Base-by-base conservation (phyloP, 2,113 vertebrate species). In the Gila orcuttii region DNA sequence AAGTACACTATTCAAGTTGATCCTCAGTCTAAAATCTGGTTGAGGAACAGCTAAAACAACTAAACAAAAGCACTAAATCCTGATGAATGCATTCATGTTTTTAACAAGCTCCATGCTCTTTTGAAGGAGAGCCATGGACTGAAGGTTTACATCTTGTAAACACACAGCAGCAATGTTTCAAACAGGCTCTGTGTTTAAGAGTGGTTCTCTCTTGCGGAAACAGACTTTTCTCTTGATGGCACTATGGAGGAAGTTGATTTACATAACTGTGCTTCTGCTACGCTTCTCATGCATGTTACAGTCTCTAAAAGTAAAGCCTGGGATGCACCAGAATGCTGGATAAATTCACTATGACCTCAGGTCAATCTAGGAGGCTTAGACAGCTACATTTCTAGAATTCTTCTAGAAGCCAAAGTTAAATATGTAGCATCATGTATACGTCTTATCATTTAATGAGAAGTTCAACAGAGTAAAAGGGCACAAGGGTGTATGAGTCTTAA, bases 301-400 rank as follows among this genome's bases (percentile, higher is more conserved):
- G 31, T 78, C 50, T 83, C 31, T 83, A 50, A 76, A 47, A 68
- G n/a, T 76, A 85, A 87, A 81, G 17, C 33, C 76, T 75, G 76
- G 31, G 45, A 52, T 55, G 50, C 10, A 4, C 42, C 55, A 78
- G 31, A 33, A 45, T 52, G 62, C 55, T 31, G 31, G 52, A 33
- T 74, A 74, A 84, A 84, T 79, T 76, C 62, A 64, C n/a, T 17
- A 55, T 28, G 21, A 74, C 36, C 21, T 80, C 4, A n/a, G 36
- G 33, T 82, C 57, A 85, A 77, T 80, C 39, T 47, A 36, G 23
- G 33, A 79, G 52, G 55, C 55, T 60, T 33, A n/a, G 31, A 57
- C 31, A 36, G 50, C 55, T 59, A 62, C 60, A 77, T 73, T 69
- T 81, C 42, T 57, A 15, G 59, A 75, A 81, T 66, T 81, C 52